phyloP scores from a whole-genome alignment of 2,113 vertebrate species.

The Sarotherodon lohbergeri region DNA sequence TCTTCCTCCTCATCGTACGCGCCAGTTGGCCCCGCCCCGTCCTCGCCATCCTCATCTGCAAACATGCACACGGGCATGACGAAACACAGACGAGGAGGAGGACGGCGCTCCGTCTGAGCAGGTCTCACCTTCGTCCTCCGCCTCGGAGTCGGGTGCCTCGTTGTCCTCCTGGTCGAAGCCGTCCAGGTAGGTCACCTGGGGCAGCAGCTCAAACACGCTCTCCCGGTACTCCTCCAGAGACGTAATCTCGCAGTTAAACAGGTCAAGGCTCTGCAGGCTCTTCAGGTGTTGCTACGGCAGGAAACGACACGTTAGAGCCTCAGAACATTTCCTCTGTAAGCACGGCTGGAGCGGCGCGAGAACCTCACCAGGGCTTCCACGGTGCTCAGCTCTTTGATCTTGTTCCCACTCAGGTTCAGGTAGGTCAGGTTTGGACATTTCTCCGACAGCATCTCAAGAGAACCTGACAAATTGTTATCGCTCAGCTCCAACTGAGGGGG shows the following conservation, averaged over 20 bases:
- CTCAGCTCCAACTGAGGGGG: conserved; percentile 78
- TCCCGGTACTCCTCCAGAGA: conserved; percentile 78
- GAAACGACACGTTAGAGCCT: background rate
- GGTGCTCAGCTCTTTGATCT: conserved; percentile 83
- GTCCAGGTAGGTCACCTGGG: conserved; percentile 77
- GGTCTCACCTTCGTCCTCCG: conserved; percentile 65
- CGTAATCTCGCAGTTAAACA: conserved; percentile 81
- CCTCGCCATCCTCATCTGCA: conserved; percentile 50
- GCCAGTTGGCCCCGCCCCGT: background rate
- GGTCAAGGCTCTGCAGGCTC: conserved; percentile 74
- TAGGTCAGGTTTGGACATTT: conserved; percentile 81
- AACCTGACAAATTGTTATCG: conserved; percentile 79
- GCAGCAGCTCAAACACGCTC: conserved; percentile 75
- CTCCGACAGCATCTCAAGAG: conserved; percentile 77
- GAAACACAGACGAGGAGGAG: background rate
- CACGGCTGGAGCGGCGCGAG: background rate
- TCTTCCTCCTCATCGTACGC: conserved; percentile 45
- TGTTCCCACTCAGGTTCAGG: conserved; percentile 82
- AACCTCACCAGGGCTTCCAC: conserved; percentile 80
- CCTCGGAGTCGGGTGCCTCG: conserved; percentile 76
- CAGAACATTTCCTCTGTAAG: background rate
- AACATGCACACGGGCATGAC: background rate
- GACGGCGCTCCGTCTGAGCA: background rate
- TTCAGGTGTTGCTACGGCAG: conserved; percentile 72
- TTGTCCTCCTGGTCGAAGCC: conserved; percentile 77